Base-by-base conservation (phyloP, 2,113 vertebrate genomes). In the Tympanuchus pallidicinctus region DNA sequence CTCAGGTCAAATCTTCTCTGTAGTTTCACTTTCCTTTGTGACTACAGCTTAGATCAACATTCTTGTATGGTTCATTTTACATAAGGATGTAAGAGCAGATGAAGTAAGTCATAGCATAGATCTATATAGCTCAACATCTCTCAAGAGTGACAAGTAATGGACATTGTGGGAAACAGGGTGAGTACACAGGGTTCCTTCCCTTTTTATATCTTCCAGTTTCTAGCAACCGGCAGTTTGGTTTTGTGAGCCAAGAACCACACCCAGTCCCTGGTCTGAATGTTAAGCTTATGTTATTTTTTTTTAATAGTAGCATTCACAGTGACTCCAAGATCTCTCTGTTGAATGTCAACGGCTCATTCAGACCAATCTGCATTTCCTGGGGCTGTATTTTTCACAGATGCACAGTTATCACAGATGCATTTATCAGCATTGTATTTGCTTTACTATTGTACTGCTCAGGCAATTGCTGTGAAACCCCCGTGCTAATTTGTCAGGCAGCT, bases 21-120 rank as follows among this genome's bases (percentile, higher is more conserved):
- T 30, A 82, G 79, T 95, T 96, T 96, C 90, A 67, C 65, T 95
- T 96, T 96, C 80, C 61, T 77, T 88, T 92, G 65, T 71, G 80
- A 64, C 82, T 87, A 43, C 76, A 90, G 72, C 30, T 90, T 86
- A 92, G 42, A 92, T 18, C 72, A 82, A 63, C 45, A 28, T 22
- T 86, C 43, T 89, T 4, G 1, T 82, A 66, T 19, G 12, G 13
- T 66, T 95, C 14, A 36, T 90, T 90, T 56, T 52, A 71, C 24
- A 1, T 32, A 36, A 74, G 8, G 32, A 12, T 80, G 0, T 42
- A 45, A 74, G 6, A 86, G 72, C 82, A 67, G 65, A 65, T 67
- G 10, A 34, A 74, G 19, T 48, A 64, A 56, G 34, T 72, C 25
- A 11, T 13, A 38, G 56, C 72, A 88, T 82, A 81, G 38, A 61